phyloP scores from a whole-genome alignment of 2,113 vertebrate genomes.

The Pavo muticus region DNA sequence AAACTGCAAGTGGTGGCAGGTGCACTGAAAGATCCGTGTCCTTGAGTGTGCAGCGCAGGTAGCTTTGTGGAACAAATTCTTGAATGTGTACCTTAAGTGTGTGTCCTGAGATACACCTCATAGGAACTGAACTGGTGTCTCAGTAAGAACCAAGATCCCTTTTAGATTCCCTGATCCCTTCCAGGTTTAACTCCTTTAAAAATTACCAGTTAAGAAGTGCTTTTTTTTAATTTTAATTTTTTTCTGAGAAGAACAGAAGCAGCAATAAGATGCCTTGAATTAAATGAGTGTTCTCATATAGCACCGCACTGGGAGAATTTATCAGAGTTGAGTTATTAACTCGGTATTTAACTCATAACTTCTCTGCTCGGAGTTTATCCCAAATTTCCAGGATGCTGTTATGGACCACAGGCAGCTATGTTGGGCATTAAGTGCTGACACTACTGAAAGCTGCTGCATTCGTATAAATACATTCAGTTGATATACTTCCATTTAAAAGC shows the following conservation, averaged over 20 bases:
- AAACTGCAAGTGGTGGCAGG: background rate
- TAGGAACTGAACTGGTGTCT: constrained; percentile 2
- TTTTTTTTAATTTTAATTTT: background rate
- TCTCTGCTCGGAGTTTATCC: background rate
- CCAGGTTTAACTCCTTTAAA: background rate
- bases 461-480: background rate
- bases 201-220: background rate
- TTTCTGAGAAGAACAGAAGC: background rate
- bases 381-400: background rate
- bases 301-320: background rate
- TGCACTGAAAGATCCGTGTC: background rate
- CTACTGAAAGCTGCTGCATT: background rate
- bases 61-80: constrained; percentile 2
- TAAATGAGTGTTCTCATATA: background rate
- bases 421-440: background rate
- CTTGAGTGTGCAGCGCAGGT: background rate
- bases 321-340: background rate
- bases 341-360: background rate
- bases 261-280: background rate
- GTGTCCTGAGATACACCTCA: background rate
- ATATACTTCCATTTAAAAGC: background rate
- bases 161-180: background rate
- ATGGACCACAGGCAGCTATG: background rate
- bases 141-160: background rate
- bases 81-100: background rate